These are phyloP conservation scores for Burhinus oedicnemus DNA, from an alignment of 2,113 vertebrate species.

Conservation along the genomic window DNA sequence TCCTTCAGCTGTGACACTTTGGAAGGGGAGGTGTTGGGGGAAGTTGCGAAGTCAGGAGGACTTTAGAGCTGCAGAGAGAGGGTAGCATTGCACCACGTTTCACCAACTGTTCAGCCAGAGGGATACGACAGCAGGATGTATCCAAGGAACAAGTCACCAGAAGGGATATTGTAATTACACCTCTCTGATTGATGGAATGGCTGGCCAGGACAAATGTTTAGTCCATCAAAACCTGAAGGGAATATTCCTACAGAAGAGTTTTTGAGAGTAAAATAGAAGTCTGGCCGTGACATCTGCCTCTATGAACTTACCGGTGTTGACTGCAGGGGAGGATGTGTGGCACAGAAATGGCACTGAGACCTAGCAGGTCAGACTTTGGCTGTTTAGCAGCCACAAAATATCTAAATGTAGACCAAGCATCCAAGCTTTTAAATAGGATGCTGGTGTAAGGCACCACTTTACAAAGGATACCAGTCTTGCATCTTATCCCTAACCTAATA, in stretches of 20 bases:
- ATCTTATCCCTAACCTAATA: background rate
- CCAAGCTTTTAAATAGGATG: background rate
- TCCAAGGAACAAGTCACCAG: background rate
- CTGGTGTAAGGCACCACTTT: accelerated
- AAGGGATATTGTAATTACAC: background rate
- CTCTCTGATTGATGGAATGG: accelerated
- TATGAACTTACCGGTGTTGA: background rate
- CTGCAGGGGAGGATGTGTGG: background rate
- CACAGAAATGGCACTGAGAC: background rate
- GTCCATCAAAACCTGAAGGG: background rate
- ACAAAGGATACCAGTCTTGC: background rate
- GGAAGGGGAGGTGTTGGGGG: accelerated
- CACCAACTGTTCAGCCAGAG: background rate
- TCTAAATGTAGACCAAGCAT: background rate
- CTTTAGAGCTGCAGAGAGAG: background rate
- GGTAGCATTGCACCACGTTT: background rate
- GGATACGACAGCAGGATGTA: accelerated
- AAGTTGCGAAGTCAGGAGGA: background rate
- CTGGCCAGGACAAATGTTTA: background rate
- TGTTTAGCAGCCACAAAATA: background rate
- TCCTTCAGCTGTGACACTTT: background rate
- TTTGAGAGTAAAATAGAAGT: background rate
- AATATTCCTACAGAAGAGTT: background rate
- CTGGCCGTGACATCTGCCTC: background rate
- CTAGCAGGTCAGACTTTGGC: accelerated